Conservation (phyloP, 2,113 vertebrate genomes). For the Macquaria ambigua region DNA sequence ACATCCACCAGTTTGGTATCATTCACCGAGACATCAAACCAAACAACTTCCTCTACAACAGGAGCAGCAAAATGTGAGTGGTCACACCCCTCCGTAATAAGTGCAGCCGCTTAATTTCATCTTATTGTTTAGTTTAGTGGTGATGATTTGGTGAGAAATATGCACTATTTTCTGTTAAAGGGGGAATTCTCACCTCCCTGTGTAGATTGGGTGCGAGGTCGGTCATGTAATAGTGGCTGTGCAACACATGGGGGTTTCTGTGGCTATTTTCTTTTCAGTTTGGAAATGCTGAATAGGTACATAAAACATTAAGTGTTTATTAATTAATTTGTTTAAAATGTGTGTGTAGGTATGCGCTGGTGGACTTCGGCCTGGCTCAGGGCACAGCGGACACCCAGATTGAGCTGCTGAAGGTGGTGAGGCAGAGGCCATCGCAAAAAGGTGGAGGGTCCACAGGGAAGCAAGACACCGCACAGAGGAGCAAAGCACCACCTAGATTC, state of each 20-base stretch:
- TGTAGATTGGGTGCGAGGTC: neutral
- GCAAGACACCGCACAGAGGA: slow-evolving; percentile 74
- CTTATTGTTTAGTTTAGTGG: neutral
- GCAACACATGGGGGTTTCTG: no score
- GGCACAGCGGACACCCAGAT: slow-evolving; percentile 94
- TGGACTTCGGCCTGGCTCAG: slow-evolving; percentile 98
- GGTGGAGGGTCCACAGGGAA: slow-evolving; percentile 85
- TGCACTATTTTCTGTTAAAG: neutral
- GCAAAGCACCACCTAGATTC: slow-evolving; percentile 68
- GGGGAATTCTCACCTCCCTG: neutral
- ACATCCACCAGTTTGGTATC: slow-evolving; percentile 96
- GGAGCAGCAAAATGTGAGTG: slow-evolving; percentile 89
- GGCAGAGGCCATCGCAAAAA: slow-evolving; percentile 86
- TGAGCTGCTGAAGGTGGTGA: slow-evolving; percentile 92
- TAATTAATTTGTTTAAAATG: neutral
- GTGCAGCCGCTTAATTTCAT: neutral
- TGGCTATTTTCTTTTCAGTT: neutral
- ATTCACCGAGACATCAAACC: slow-evolving; percentile 98
- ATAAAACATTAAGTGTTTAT: neutral
- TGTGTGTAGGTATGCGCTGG: slow-evolving; percentile 90
- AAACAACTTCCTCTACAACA: slow-evolving; percentile 89
- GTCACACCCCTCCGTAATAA: neutral
- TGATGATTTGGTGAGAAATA: no score
- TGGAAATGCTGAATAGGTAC: neutral
- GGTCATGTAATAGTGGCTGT: no score